phyloP scores from a whole-genome alignment of 2,113 vertebrate genomes.

The Dasypus novemcinctus region DNA sequence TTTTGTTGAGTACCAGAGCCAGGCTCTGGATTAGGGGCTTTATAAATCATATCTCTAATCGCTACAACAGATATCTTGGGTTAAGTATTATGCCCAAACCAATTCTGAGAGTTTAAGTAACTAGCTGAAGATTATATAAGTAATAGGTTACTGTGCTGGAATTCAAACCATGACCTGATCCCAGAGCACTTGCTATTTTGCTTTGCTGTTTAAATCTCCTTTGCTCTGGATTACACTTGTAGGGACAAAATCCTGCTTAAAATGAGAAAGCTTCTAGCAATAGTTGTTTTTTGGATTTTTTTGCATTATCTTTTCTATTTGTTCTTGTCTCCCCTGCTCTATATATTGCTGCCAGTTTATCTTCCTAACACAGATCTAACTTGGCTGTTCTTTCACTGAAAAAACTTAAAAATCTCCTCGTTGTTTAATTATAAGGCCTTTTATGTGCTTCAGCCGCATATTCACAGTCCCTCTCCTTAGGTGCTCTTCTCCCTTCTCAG shows the following conservation, averaged over 20 bases:
- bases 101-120: too few relatives aligned
- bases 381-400: slow-evolving; percentile 21
- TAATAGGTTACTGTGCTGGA: too few relatives aligned
- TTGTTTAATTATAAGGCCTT: not conserved
- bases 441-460: not conserved
- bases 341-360: not conserved
- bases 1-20: too few relatives aligned
- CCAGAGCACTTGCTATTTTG: too few relatives aligned
- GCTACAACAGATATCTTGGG: too few relatives aligned
- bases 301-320: not conserved
- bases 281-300: not conserved
- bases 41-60: too few relatives aligned
- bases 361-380: not conserved
- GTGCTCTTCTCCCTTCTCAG: not conserved
- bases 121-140: too few relatives aligned
- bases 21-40: too few relatives aligned
- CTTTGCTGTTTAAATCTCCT: not conserved
- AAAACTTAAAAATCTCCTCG: not conserved
- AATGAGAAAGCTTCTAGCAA: not conserved
- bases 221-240: not conserved
- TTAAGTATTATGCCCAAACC: too few relatives aligned
- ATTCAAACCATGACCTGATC: too few relatives aligned
- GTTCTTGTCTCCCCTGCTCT: not conserved
- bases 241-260: not conserved
- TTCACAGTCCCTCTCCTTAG: not conserved